A percentile compares a stretch with the other conserved stretches of the same genome.
Conservation (phyloP, 2,797 vertebrate genomes). For the Centroberyx gerrardi region DNA sequence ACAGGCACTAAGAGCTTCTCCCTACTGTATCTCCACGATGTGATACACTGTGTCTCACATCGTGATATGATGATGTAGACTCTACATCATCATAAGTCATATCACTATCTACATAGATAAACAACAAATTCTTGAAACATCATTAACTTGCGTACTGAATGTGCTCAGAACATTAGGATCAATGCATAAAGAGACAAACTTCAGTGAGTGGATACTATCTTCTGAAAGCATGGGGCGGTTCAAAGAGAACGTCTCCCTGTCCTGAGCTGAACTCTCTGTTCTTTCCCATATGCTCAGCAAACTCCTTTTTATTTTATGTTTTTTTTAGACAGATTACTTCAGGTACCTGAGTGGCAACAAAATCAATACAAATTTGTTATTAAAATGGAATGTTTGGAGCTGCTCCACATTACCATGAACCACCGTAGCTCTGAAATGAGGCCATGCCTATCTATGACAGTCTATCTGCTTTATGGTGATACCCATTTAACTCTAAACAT, state of each 20-base stretch:
- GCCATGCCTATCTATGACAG: too few species aligned
- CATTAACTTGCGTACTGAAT: background rate
- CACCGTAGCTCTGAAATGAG: background rate
- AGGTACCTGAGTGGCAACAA: background rate
- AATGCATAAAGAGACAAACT: background rate
- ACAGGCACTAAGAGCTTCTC: background rate
- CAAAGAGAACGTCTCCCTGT: constrained; percentile 1
- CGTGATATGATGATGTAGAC: too few species aligned
- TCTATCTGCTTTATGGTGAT: too few species aligned
- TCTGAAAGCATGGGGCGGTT: constrained; percentile 3
- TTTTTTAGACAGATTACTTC: too few species aligned
- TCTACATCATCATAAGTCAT: constrained; percentile 1
- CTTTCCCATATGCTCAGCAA: constrained; percentile 4
- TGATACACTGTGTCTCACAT: background rate
- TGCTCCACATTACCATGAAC: background rate
- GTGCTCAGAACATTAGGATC: background rate
- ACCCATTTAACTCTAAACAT: too few species aligned
- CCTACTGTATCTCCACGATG: too few species aligned
- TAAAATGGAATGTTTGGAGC: background rate
- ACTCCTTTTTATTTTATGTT: background rate
- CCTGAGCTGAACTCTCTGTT: constrained; percentile 25
- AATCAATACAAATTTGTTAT: background rate
- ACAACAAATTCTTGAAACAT: constrained; percentile 11
- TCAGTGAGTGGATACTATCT: background rate
- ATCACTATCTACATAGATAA: constrained; percentile 40